Percentiles rank a stretch among this genome's conserved stretches.
Conservation (phyloP, 2,797 vertebrate species). For the Ptychobarbus kaznakovi region DNA sequence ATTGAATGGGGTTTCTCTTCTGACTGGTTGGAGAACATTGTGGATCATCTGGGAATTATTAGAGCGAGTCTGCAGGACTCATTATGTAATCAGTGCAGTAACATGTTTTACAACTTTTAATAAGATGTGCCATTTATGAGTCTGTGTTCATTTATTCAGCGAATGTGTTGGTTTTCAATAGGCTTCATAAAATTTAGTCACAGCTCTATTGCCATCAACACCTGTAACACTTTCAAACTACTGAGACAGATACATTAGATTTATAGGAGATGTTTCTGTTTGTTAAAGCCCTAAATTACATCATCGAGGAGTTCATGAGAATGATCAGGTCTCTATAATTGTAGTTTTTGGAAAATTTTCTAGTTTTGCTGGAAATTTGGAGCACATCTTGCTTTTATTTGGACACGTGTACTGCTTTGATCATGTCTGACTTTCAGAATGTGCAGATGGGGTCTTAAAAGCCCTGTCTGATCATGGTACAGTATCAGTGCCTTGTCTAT, state of each 20-base stretch:
- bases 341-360: background rate
- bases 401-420: background rate
- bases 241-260: background rate
- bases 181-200: background rate
- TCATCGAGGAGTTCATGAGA: background rate
- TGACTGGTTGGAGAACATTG: conserved; percentile 46
- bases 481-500: background rate
- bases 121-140: conserved; percentile 8
- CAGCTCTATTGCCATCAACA: background rate
- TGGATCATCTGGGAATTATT: conserved; percentile 33
- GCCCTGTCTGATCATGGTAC: background rate
- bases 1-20: conserved; percentile 30
- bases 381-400: conserved; percentile 20
- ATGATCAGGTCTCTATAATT: background rate
- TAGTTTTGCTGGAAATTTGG: conserved; percentile 4
- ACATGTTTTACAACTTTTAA: conserved; percentile 29
- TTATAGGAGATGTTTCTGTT: background rate
- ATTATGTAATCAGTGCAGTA: background rate
- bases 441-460: conserved; percentile 7
- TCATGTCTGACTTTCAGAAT: conserved; percentile 7
- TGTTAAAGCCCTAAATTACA: background rate
- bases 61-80: conserved; percentile 26
- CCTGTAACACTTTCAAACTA: background rate
- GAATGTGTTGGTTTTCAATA: background rate
- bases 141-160: background rate